These are phyloP conservation scores for Dipodomys merriami DNA, from an alignment of 2,113 vertebrate genomes.

Conservation along the genomic window DNA sequence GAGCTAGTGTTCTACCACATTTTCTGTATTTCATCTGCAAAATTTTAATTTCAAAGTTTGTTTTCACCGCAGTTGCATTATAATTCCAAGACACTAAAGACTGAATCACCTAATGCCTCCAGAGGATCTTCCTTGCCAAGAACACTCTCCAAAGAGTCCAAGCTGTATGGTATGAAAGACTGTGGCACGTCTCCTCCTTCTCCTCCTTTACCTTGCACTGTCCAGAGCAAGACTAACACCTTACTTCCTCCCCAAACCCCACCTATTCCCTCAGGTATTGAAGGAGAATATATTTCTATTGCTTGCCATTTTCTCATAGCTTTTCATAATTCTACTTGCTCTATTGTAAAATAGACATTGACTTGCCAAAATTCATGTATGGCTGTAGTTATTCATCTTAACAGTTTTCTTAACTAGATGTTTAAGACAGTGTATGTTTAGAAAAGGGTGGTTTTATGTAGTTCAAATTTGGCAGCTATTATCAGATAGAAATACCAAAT, in stretches of 20 bases:
- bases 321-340: slow-evolving; percentile 68
- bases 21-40: background rate
- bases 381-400: background rate
- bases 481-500: slow-evolving; percentile 14
- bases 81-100: slow-evolving; percentile 98
- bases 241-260: slow-evolving; percentile 97
- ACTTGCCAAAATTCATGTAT: background rate
- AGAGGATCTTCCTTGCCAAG: slow-evolving; percentile 97
- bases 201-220: slow-evolving; percentile 88
- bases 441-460: background rate
- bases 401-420: background rate
- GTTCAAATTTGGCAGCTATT: background rate
- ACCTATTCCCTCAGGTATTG: slow-evolving; percentile 97
- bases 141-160: slow-evolving; percentile 99
- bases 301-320: slow-evolving; percentile 56
- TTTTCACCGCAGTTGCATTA: slow-evolving; percentile 94
- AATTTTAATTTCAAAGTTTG: slow-evolving; percentile 51
- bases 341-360: slow-evolving; percentile 45
- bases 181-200: slow-evolving; percentile 86
- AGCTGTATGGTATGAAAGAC: slow-evolving; percentile 99
- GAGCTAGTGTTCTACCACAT: background rate
- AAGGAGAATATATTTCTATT: slow-evolving; percentile 70
- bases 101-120: slow-evolving; percentile 95
- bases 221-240: slow-evolving; percentile 95
- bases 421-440: slow-evolving; percentile 2